Percentiles rank a stretch among this genome's conserved stretches.
These are phyloP conservation scores for Seriola rivoliana DNA, from an alignment of 2,113 vertebrate species.

Conservation along the genomic window DNA sequence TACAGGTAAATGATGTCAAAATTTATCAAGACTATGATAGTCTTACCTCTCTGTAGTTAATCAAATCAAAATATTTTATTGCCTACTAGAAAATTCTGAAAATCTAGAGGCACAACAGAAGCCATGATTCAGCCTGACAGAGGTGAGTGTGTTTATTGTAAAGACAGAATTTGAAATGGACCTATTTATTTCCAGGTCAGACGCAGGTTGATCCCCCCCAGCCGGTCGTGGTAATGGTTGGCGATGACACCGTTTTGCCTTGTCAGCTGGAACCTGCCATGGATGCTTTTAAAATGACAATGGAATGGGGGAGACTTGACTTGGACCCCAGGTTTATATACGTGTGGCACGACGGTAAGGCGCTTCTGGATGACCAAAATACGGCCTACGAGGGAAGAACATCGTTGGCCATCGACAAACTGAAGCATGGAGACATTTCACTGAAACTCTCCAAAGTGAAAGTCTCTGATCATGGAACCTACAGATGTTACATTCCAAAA, in stretches of 20 bases:
- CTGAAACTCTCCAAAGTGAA: slow-evolving; percentile 32
- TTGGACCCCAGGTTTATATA: neutral
- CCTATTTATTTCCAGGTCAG: neutral
- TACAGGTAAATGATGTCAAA: too few species aligned
- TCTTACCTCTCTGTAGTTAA: too few species aligned
- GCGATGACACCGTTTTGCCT: neutral
- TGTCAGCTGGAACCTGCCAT: neutral
- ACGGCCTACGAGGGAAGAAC: slow-evolving; percentile 12
- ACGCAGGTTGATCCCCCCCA: rapidly evolving
- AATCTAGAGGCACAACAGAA: too few species aligned
- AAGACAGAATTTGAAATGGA: too few species aligned
- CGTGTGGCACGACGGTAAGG: neutral
- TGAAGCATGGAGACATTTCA: slow-evolving; percentile 21
- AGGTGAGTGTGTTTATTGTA: too few species aligned
- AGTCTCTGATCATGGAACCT: slow-evolving; percentile 28
- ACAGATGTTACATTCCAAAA: slow-evolving; percentile 1
- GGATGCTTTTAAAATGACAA: neutral
- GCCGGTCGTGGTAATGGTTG: neutral
- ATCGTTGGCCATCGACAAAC: rapidly evolving
- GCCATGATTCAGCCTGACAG: too few species aligned
- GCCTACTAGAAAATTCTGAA: too few species aligned
- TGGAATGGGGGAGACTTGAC: slow-evolving; percentile 17
- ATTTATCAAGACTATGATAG: too few species aligned
- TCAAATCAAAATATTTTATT: too few species aligned
- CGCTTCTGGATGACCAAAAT: neutral